Evolutionary conservation across 2,113 vertebrate species (phyloP).

Genomic region (Loxodonta africana): DNA sequence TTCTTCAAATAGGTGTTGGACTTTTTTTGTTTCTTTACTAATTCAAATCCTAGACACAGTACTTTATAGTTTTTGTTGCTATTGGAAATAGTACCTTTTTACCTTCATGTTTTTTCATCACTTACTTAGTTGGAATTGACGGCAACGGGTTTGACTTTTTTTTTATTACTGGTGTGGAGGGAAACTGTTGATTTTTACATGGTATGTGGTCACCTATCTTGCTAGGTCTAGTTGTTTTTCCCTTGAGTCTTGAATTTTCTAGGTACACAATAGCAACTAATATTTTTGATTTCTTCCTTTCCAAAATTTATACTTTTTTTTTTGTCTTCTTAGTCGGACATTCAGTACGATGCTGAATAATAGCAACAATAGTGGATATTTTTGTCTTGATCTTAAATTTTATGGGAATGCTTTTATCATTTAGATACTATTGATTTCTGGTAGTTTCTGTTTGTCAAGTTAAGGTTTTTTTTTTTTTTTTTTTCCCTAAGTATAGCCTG

Average conservation of each 20-base stretch:
- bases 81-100: not conserved
- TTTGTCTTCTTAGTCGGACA: not conserved
- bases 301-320: constrained; percentile 28
- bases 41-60: not conserved
- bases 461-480: not conserved
- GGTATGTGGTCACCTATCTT: not conserved
- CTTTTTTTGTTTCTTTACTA: not conserved
- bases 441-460: not conserved
- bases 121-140: too few species aligned
- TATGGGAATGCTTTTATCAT: constrained; percentile 6
- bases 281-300: constrained; percentile 5
- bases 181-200: not conserved
- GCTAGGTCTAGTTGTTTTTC: not conserved
- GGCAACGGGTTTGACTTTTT: not conserved
- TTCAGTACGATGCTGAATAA: constrained; percentile 17
- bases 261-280: not conserved
- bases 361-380: not conserved
- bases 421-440: constrained; percentile 35
- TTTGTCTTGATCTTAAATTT: constrained; percentile 4
- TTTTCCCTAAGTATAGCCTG: not conserved
- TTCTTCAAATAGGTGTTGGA: not conserved
- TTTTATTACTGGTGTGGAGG: not conserved
- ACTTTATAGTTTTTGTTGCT: not conserved
- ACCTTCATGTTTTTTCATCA: too few species aligned
- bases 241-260: not conserved